Evolutionary conservation across 2,888 invertebrate genomes (phyloP), one percentile per base, ranked within the genome.

Genomic region (Hypselothyrea guttata): DNA sequence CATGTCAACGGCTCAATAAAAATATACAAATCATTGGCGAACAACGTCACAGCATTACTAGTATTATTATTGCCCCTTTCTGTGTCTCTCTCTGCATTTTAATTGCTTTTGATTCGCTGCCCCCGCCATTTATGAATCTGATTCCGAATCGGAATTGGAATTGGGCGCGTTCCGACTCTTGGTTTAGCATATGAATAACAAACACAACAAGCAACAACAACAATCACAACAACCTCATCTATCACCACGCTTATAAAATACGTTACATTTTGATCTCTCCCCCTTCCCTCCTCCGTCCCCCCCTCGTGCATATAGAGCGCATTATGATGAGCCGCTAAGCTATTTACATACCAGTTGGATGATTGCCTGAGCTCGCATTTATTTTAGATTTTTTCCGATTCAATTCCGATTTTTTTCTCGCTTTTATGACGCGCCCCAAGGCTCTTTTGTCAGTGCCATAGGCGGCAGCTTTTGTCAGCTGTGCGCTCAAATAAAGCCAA

Each of bases 81-180:
- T 54, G 35, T 54, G 69, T 42, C 27, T 46, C 49, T 51, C 47
- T 67, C 74, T 83, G 83, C 83, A 84, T 86, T 79, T 83, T 86
- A 84, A 84, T 86, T 78, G 81, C 73, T 68, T 76, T 82, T 73
- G 75, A 72, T 76, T 73, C 68, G 53, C 82, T 59, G 84, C 84
- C 81, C 75, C 75, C 82, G 63, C 65, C 65, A 68, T 75, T 84
- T 70, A 75, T 72, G 63, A 63, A 61, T 57, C 42, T 7, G 16
- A 44, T 12, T 54, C 22, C n/a, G 40, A 47, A 46, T 66, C 34
- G 69, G 55, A 56, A 61, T 65, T 57, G 59, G 54, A 75, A 69
- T 65, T 66, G 84, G 76, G 86, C 73, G 76, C 81, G 79, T 63
- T 75, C 60, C 51, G 68, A 73, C 54, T 73, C 35, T 66, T 71